These are phyloP conservation scores for Lacerta agilis DNA, from an alignment of 2,797 vertebrate genomes.

Conservation along the genomic window DNA sequence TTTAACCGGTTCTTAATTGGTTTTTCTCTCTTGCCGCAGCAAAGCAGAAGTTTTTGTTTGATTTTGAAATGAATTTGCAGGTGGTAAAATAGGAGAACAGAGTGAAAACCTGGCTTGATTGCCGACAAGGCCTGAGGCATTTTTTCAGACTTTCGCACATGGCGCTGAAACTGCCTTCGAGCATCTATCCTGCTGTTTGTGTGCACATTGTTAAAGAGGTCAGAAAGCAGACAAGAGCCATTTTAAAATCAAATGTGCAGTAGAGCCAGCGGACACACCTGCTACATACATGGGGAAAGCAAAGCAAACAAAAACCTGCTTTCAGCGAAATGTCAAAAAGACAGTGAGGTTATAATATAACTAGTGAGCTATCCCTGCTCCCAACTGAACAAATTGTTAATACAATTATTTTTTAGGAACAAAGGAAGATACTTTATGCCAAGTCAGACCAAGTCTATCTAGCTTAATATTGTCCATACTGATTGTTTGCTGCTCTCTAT, in stretches of 20 bases:
- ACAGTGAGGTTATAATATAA: not conserved
- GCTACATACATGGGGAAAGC: not conserved
- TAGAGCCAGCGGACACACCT: not conserved
- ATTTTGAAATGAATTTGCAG: slow-evolving; percentile 16
- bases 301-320: not conserved
- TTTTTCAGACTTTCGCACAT: not conserved
- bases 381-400: not conserved
- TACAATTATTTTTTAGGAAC: not conserved
- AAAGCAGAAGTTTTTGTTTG: slow-evolving; percentile 6
- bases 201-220: not conserved
- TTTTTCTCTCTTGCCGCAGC: not conserved
- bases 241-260: not conserved
- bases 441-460: no score
- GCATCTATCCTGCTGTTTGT: not conserved
- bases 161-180: not conserved
- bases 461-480: no score
- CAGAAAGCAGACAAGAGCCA: not conserved
- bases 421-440: no score
- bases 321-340: not conserved
- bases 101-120: not conserved
- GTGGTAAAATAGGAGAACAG: not conserved
- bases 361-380: not conserved
- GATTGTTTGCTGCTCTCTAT: not conserved
- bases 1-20: slow-evolving; percentile 10
- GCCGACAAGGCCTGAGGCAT: not conserved